phyloP scores from a whole-genome alignment of 23 tunicate species.

The Trididemnum clinides region DNA sequence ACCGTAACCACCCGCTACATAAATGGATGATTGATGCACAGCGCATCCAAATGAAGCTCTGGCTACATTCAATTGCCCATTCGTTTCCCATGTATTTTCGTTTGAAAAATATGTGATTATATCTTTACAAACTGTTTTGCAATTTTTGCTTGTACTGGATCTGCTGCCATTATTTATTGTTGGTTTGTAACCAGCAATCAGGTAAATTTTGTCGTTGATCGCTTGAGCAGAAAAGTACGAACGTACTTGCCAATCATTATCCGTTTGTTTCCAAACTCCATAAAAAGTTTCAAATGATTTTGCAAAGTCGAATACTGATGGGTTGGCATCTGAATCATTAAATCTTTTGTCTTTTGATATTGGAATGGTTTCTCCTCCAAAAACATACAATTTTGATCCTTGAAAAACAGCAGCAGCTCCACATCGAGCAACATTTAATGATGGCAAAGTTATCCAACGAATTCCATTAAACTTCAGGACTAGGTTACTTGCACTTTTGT shows the following conservation, averaged over 20 bases:
- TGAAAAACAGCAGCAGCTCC: not conserved
- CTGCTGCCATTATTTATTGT: not conserved
- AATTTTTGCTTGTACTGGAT: not conserved
- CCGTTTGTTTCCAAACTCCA: not conserved
- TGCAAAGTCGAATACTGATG: not conserved
- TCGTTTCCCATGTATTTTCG: not conserved
- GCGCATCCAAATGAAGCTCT: constrained; percentile 2
- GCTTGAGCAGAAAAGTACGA: not conserved
- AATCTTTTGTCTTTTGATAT: not conserved
- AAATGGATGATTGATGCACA: not conserved
- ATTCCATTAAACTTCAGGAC: not conserved
- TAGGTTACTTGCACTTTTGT: not conserved
- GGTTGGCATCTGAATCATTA: not conserved
- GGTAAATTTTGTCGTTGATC: not conserved
- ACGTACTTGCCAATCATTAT: no score
- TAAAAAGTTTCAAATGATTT: not conserved
- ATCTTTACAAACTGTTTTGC: not conserved
- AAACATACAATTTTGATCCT: not conserved
- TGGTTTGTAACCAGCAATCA: not conserved
- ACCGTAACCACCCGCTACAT: not conserved
- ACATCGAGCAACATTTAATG: not conserved
- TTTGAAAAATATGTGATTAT: not conserved
- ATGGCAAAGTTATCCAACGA: not conserved
- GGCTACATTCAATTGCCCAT: not conserved
- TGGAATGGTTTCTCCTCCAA: constrained; percentile 5